Evolutionary conservation across 2,888 invertebrate genomes (phyloP).

Genomic region (Euclidia mi): DNA sequence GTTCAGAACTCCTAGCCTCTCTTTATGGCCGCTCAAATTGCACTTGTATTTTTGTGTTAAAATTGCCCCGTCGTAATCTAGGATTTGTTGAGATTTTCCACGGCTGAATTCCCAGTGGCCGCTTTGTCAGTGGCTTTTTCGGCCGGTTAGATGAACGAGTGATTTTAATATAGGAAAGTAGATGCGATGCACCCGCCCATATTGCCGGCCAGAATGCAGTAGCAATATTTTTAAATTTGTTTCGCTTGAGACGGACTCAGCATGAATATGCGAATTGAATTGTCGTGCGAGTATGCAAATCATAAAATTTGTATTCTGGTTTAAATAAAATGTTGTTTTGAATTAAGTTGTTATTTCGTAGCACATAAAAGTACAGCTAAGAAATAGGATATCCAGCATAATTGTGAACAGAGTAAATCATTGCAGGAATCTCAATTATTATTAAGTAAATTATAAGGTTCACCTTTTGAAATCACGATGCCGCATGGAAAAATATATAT

Average conservation of each 20-base stretch:
- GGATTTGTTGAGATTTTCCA: conserved; percentile 56
- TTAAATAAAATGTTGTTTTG: conserved; percentile 38
- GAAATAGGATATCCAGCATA: too few relatives aligned
- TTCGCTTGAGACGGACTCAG: conserved; percentile 52
- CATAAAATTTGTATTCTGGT: conserved; percentile 37
- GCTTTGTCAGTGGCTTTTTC: conserved; percentile 48
- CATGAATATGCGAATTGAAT: conserved; percentile 59
- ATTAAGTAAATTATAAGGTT: too few relatives aligned
- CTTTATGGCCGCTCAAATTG: conserved; percentile 57
- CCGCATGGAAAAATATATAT: too few relatives aligned
- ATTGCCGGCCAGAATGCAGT: conserved; percentile 25
- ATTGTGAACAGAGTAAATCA: too few relatives aligned
- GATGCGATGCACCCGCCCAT: conserved; percentile 51
- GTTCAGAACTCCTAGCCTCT: conserved; percentile 63
- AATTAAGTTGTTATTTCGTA: conserved; percentile 8
- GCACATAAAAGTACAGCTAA: too few relatives aligned
- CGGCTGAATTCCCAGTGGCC: conserved; percentile 24
- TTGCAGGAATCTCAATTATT: too few relatives aligned
- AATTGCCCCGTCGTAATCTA: conserved; percentile 60
- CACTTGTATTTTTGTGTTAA: conserved; percentile 66
- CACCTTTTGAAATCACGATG: too few relatives aligned
- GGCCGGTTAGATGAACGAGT: conserved; percentile 57
- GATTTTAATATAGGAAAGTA: conserved; percentile 75
- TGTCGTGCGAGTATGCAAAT: conserved; percentile 48
- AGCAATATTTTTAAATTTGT: conserved; percentile 67